Evolutionary conservation across 2,113 vertebrate genomes (phyloP).

Genomic region (Bubo blakistoni): DNA sequence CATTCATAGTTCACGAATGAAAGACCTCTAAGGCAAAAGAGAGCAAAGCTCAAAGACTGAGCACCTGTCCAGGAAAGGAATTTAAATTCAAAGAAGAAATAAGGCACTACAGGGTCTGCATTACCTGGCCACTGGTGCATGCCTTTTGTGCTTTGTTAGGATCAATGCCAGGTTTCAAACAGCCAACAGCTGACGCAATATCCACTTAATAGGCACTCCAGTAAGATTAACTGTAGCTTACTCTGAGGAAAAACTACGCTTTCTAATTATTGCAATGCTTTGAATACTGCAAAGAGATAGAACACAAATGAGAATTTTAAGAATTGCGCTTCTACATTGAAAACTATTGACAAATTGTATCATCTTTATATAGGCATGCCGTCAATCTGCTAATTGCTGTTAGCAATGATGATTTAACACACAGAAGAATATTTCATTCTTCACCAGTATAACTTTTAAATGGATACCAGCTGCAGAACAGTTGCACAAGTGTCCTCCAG

Average conservation of each 20-base stretch:
- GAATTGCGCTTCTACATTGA: not conserved
- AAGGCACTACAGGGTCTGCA: not conserved
- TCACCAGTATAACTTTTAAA: not conserved
- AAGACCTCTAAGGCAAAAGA: not conserved
- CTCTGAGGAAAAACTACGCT: not conserved
- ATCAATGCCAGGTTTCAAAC: not conserved
- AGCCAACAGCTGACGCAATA: not conserved
- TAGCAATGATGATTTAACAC: not conserved
- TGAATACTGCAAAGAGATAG: not conserved
- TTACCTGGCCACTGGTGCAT: not conserved
- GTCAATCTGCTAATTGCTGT: not conserved
- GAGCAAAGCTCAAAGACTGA: not conserved
- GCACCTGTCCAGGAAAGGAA: not conserved
- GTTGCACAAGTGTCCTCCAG: not conserved
- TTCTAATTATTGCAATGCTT: not conserved
- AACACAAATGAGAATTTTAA: not conserved
- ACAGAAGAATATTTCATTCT: not conserved
- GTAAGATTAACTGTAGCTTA: not conserved
- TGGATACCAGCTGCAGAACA: not conserved
- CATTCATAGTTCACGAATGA: not conserved
- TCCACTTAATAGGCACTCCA: not conserved
- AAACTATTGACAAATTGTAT: not conserved
- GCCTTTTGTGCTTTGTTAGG: conserved; percentile 5
- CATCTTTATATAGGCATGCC: not conserved
- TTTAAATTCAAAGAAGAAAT: not conserved